Conservation (phyloP, 1,140 invertebrate species). For the Eulimnadia texana region DNA sequence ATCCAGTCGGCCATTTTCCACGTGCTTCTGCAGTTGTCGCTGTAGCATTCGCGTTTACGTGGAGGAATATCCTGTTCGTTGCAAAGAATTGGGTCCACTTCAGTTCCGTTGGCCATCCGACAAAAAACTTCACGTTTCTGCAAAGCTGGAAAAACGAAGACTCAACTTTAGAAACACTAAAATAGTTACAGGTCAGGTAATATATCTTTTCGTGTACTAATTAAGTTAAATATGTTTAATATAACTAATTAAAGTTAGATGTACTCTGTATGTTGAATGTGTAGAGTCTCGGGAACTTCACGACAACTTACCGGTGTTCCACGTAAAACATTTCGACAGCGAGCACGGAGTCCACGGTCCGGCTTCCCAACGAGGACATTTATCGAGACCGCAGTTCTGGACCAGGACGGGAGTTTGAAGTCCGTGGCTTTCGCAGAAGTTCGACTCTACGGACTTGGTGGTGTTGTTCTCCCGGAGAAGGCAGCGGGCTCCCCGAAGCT, state of each 20-base stretch:
- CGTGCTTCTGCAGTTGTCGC: constrained; percentile 59
- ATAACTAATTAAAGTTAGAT: too few species aligned
- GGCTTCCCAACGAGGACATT: constrained; percentile 54
- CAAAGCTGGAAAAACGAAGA: constrained; percentile 39
- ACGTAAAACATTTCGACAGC: constrained; percentile 52
- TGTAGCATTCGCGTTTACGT: constrained; percentile 56
- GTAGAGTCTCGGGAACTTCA: too few species aligned
- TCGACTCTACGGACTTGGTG: constrained; percentile 42
- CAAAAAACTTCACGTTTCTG: constrained; percentile 57
- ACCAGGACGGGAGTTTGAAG: constrained; percentile 42
- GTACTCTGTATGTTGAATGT: too few species aligned
- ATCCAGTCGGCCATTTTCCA: constrained; percentile 79
- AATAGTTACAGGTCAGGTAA: neutral
- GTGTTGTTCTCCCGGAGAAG: constrained; percentile 41
- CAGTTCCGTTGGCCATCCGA: constrained; percentile 43
- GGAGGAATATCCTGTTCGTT: constrained; percentile 45
- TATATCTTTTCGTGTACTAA: neutral
- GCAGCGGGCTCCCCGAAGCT: constrained; percentile 50
- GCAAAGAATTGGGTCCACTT: constrained; percentile 41
- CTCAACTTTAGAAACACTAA: neutral
- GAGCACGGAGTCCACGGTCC: constrained; percentile 52
- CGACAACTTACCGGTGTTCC: constrained; percentile 58
- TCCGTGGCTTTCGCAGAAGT: constrained; percentile 50
- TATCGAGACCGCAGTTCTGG: constrained; percentile 47
- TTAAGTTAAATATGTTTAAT: neutral